A percentile compares a stretch with the other conserved stretches of the same genome.
Evolutionary conservation across 1,140 invertebrate genomes (phyloP).

Genomic region (Drosophila bocki): DNA sequence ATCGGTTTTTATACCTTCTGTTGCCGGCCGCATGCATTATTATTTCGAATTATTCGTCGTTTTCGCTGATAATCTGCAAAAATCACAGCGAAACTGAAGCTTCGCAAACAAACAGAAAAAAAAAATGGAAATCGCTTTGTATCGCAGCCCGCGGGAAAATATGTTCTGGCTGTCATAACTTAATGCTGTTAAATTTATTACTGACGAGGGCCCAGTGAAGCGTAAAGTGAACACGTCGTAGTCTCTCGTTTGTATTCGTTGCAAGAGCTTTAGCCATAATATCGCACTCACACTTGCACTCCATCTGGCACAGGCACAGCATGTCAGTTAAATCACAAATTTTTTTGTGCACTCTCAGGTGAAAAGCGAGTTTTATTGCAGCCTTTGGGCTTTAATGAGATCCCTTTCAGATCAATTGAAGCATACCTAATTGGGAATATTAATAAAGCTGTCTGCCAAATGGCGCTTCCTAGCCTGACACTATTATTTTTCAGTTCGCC

Average conservation of each 20-base stretch:
- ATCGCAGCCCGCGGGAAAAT: conserved; percentile 26
- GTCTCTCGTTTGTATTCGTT: conserved; percentile 38
- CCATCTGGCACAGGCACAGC: conserved; percentile 20
- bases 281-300: conserved; percentile 19
- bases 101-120: conserved; percentile 21
- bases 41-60: conserved; percentile 73
- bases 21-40: conserved; percentile 75
- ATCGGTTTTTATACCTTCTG: conserved; percentile 33
- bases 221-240: conserved; percentile 41
- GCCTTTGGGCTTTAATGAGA: conserved; percentile 5
- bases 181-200: conserved; percentile 63
- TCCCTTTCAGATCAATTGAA: neutral
- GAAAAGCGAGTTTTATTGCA: neutral
- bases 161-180: conserved; percentile 58
- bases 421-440: neutral
- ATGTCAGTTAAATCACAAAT: conserved; percentile 32
- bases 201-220: conserved; percentile 16
- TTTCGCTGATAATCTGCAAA: conserved; percentile 71
- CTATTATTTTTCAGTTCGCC: neutral
- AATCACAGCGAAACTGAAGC: conserved; percentile 64
- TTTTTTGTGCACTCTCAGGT: conserved; percentile 33
- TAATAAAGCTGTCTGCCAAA: neutral
- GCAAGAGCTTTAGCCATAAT: conserved; percentile 49
- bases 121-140: conserved; percentile 40
- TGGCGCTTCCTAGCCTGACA: neutral